Evolutionary conservation across 1,140 invertebrate species (phyloP).

Genomic region (Dendrolimus punctatus): DNA sequence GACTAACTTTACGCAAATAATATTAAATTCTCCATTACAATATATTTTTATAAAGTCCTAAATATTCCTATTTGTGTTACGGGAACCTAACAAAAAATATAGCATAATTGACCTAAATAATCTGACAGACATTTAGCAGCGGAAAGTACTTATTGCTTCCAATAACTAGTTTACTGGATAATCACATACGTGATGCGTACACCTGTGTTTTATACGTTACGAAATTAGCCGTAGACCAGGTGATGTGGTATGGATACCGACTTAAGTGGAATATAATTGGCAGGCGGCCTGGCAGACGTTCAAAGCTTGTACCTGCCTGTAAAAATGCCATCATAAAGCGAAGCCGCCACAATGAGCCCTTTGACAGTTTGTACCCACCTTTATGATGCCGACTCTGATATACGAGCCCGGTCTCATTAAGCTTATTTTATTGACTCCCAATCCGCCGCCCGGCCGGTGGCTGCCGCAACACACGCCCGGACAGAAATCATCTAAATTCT

Average conservation of each 20-base stretch:
- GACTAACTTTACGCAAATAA: too few relatives aligned
- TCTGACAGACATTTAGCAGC: too few relatives aligned
- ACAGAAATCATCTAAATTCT: slow-evolving; percentile 21
- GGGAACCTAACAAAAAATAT: too few relatives aligned
- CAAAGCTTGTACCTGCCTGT: slow-evolving; percentile 64
- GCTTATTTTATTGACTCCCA: slow-evolving; percentile 63
- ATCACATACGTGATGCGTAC: not conserved
- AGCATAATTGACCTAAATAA: too few relatives aligned
- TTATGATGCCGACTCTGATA: slow-evolving; percentile 68
- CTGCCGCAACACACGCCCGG: slow-evolving; percentile 20
- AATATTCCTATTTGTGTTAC: too few relatives aligned
- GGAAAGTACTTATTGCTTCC: too few relatives aligned
- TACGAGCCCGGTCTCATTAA: slow-evolving; percentile 57
- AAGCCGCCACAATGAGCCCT: slow-evolving; percentile 58
- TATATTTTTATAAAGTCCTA: too few relatives aligned
- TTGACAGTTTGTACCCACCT: slow-evolving; percentile 65
- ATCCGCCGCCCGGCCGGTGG: slow-evolving; percentile 34
- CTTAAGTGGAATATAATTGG: slow-evolving; percentile 69
- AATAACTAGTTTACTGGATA: too few relatives aligned
- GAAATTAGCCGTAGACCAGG: slow-evolving; percentile 11
- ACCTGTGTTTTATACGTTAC: not conserved
- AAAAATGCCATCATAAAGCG: slow-evolving; percentile 68
- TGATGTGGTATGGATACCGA: slow-evolving; percentile 21
- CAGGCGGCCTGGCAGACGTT: slow-evolving; percentile 49
- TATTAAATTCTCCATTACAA: too few relatives aligned